Evolutionary conservation across 2,113 vertebrate species (phyloP), one percentile per base, ranked within the genome.

Genomic region (Tupaia chinensis): DNA sequence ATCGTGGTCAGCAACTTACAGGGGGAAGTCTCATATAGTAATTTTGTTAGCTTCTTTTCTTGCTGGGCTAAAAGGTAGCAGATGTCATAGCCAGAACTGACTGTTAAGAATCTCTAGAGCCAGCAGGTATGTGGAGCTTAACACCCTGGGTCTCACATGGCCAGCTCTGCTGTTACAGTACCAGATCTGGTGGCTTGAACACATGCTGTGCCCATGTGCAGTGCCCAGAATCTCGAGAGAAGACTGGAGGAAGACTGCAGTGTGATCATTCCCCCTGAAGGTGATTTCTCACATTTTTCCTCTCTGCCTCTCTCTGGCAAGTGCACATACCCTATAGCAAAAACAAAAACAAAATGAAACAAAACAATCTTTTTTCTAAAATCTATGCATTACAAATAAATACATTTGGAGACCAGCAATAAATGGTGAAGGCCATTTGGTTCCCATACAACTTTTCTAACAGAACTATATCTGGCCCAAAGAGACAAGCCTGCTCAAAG

Each of bases 1-100:
- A 19, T 34, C n/a, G 60, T 34, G 77, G 13, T 95, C 73, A 96
- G n/a, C 72, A 78, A 94, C 96, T 78, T 44, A 89, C 16, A 54
- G 53, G 5, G 15, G 87, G 58, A 73, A 70, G 74, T 80, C 56
- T 19, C 27, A 44, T 78, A 44, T n/a, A 80, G 74, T 32, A 13
- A 3, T 96, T 96, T 96, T 6, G 19, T 11, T 77, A 34, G 32
- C 10, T 53, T 82, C 61, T 54, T 27, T 15, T 74, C 73, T 58
- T 27, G 27, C 17, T 61, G 72, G 7, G 11, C 29, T 95, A 66
- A 34, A 94, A 90, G 85, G 88, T 56, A 70, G 22, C 65, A 34
- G 73, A 23, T 68, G 13, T 68, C 80, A 2, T 9, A 93, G 53
- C 14, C 54, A 74, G 16, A 16, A 9, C 14, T 65, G 56, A 93